Evolutionary conservation across 2,797 vertebrate genomes (phyloP), one percentile per base, ranked within the genome.

Genomic region (Pogonophryne albipinna): DNA sequence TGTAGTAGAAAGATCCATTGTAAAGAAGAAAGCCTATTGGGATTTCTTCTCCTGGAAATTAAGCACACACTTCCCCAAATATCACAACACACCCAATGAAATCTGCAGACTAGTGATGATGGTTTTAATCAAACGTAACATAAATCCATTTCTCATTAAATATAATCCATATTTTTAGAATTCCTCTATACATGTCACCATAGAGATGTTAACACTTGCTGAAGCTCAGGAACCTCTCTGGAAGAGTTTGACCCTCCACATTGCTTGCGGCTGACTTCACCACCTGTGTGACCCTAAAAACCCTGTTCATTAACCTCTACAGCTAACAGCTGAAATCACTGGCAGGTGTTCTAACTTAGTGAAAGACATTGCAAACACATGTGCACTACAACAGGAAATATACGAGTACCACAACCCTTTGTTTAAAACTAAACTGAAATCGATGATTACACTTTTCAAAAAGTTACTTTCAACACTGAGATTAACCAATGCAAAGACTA

Each of bases 231-330:
- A 64, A 59, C 6, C 67, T 75, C 49, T 38, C 2, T 3, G 65
- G 51, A 44, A 14, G 41, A 78, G 61, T 50, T 41, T 20, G 42
- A 63, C 59, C 60, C 60, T 71, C 55, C 47, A 45, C 64, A 59
- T 41, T 55, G 61, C 75, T 76, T n/a, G 15, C 5, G 12, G 79
- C 63, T 78, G 50, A 61, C 75, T 83, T 70, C 53, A 56, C 57
- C 87, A 89, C 78, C 90, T 89, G 85, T 71, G 71, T 78, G 83
- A 85, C 87, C 87, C 81, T 16, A n/a, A 71, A 88, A 79, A n/a
- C 34, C 66, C 51, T 59, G 52, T 68, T 66, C 72, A 72, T 80
- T 68, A 82, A 80, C 71, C 76, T 57, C 75, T 57, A 10, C 61
- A 62, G 59, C 61, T 82, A 74, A 60, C 85, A 82, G 82, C 80